Percentiles rank a stretch among this genome's conserved stretches.
Conservation (phyloP, 2,113 vertebrate species). For the Zootoca vivipara region DNA sequence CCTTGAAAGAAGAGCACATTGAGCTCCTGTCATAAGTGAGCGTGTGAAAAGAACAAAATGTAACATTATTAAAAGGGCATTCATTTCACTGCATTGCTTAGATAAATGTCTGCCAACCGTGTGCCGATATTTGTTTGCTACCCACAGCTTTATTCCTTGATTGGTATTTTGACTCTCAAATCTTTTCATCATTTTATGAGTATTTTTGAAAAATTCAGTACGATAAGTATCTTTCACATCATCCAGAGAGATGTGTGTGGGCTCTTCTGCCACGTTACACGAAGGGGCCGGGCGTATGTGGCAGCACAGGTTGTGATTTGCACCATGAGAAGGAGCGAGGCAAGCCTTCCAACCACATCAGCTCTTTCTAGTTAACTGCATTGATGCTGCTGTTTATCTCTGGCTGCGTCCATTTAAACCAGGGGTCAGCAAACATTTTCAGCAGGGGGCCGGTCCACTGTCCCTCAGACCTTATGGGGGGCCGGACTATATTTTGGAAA, state of each 20-base stretch:
- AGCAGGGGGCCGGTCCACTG: too few species aligned
- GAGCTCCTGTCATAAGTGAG: slow-evolving; percentile 21
- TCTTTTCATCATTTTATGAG: background rate
- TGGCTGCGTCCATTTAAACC: too few species aligned
- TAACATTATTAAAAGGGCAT: slow-evolving; percentile 26
- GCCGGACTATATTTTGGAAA: too few species aligned
- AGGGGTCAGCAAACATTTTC: too few species aligned
- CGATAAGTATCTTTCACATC: background rate
- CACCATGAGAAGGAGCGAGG: too few species aligned
- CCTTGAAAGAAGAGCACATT: slow-evolving; percentile 21
- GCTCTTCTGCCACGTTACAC: background rate
- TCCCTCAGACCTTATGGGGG: too few species aligned
- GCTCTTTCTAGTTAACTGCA: too few species aligned
- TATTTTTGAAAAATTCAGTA: background rate
- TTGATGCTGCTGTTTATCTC: too few species aligned
- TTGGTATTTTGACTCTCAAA: background rate
- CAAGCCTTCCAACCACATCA: too few species aligned
- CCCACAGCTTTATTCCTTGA: slow-evolving; percentile 47
- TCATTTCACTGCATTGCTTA: slow-evolving; percentile 46
- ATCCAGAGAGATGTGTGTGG: background rate
- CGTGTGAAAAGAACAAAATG: slow-evolving; percentile 41
- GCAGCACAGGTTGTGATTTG: too few species aligned
- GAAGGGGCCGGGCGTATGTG: background rate
- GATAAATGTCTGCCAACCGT: slow-evolving; percentile 52
- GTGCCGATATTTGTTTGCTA: slow-evolving; percentile 54